Evolutionary conservation across 2,888 invertebrate genomes (phyloP), one percentile per base, ranked within the genome.

Genomic region (Himalopsyche tibetana): DNA sequence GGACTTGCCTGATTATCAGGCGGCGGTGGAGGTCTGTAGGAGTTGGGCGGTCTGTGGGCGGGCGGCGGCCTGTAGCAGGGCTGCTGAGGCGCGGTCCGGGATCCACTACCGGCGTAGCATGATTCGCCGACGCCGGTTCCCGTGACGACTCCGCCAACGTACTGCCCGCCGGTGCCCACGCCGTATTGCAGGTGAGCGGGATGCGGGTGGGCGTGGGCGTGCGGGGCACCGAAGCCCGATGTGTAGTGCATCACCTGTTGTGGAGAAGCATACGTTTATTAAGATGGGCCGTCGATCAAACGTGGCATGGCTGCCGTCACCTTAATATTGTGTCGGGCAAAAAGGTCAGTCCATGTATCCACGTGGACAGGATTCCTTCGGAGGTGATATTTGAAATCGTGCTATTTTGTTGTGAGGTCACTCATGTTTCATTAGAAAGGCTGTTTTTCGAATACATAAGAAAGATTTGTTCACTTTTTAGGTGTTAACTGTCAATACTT

Each of bases 101-200:
- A 38, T 5, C 74, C 74, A 15, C 63, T 91, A 90, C 83, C 91
- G 91, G 88, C 91, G 93, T 84, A 92, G 90, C 87, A 92, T 92
- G 42, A 92, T 38, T 74, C 74, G 19, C 91, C 88, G 92, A 80
- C 56, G 80, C 93, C 74, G 92, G 84, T 79, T 90, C 88, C 85
- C 90, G 90, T 38, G 80, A 45, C 80, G 84, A 91, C 93, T 80
- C 94, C 93, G 84, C 94, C 93, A 90, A 94, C 93, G 89, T 94
- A 94, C 90, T 92, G 93, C 84, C 91, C 93, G 45, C 42, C 80
- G 45, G 45, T 51, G 45, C 45, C 80, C 38, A 45, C 42, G 17
- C 74, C 74, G 74, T 93, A 93, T 84, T 90, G 55, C 92, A 92
- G 90, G 80, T 38, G 82, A 42, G 36, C 80, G 36, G 69, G 55